phyloP scores from a whole-genome alignment of 2,888 invertebrate species.

The Erebia palarica region DNA sequence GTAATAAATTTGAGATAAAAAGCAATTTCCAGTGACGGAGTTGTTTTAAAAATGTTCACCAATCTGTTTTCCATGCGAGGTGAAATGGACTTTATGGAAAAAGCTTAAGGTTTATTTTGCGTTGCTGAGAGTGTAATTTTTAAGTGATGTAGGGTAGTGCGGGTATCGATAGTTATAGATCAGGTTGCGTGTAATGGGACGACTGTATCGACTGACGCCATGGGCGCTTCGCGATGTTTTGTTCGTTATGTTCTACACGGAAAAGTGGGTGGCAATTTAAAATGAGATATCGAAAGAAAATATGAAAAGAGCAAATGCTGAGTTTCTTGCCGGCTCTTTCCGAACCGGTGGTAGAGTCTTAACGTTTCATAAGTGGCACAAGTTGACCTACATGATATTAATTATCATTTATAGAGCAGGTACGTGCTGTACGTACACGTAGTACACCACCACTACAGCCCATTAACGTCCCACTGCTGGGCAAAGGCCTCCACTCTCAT shows the following conservation, averaged over 20 bases:
- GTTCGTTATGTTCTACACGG: background rate
- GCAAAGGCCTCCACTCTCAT: too few species aligned
- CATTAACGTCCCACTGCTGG: too few species aligned
- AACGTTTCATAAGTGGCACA: too few species aligned
- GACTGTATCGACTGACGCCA: conserved; percentile 56
- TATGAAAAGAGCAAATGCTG: too few species aligned
- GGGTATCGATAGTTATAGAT: conserved; percentile 35
- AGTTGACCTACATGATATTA: too few species aligned
- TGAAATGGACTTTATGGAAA: background rate
- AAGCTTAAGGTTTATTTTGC: background rate
- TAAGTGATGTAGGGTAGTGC: conserved; percentile 21
- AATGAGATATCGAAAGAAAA: conserved; percentile 6
- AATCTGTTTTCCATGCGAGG: background rate
- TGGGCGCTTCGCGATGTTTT: conserved; percentile 33
- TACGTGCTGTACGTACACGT: too few species aligned
- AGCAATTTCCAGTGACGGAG: conserved; percentile 14
- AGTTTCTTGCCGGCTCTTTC: too few species aligned
- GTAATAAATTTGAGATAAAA: conserved; percentile 4
- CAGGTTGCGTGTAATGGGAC: conserved; percentile 49
- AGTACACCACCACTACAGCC: too few species aligned
- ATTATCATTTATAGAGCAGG: too few species aligned
- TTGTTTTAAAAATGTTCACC: conserved; percentile 16
- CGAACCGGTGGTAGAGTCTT: too few species aligned
- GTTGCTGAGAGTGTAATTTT: conserved; percentile 16
- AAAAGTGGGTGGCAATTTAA: conserved; percentile 11